phyloP scores from a whole-genome alignment of 2,797 vertebrate species.

The Rhinogobio ventralis region DNA sequence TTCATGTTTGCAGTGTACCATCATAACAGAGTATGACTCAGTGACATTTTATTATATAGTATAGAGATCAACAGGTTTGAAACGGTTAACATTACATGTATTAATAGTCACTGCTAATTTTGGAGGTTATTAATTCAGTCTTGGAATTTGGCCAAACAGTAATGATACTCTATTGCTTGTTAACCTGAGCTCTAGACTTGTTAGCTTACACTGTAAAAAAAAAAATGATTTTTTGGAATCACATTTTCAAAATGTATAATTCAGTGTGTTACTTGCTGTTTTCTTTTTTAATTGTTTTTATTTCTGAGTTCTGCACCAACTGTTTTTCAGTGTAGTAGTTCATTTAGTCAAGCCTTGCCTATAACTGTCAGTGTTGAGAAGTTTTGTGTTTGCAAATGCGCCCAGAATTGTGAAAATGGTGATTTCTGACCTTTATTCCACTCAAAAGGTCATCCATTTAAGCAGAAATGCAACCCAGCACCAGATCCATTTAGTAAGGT shows the following conservation, averaged over 20 bases:
- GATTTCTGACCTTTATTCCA: background rate
- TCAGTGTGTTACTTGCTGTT: too few relatives aligned
- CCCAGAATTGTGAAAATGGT: background rate
- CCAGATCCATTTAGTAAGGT: background rate
- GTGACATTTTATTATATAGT: constrained; percentile 28
- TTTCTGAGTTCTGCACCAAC: too few relatives aligned
- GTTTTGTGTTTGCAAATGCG: background rate
- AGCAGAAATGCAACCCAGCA: background rate
- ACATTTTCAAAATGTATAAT: too few relatives aligned
- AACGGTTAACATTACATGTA: constrained; percentile 10
- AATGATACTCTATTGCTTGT: constrained; percentile 1
- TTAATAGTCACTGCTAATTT: constrained; percentile 15
- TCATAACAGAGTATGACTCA: constrained; percentile 24
- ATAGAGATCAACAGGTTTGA: constrained; percentile 37
- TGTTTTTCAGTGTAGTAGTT: too few relatives aligned
- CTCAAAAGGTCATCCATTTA: background rate
- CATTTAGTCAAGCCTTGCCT: background rate
- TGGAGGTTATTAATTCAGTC: constrained; percentile 25
- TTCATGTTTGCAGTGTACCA: constrained; percentile 1
- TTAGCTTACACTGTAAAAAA: background rate
- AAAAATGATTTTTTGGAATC: too few relatives aligned
- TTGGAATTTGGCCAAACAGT: constrained; percentile 14
- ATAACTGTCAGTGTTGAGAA: background rate
- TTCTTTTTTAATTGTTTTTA: too few relatives aligned
- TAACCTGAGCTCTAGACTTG: background rate